Base-by-base conservation (phyloP, 2,113 vertebrate species). In the Anolis sagrei region DNA sequence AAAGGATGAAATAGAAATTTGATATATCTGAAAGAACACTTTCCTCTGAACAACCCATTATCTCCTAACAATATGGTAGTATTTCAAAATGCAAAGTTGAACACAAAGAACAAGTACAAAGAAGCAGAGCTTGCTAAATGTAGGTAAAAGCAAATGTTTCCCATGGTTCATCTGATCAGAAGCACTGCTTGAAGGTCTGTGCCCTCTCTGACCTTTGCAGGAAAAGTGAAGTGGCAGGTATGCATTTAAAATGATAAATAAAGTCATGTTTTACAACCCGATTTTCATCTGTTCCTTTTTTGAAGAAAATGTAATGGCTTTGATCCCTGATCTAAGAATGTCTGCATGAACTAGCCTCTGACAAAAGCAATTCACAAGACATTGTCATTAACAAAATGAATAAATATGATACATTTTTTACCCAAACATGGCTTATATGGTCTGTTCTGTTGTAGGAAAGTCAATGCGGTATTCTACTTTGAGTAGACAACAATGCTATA, bases 291-390 rank as follows among this genome's bases (percentile, higher is more conserved):
- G 34, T 25, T 77, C 25, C 32, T 32, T 66, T 27, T 11, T 74
- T 86, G 85, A 27, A 76, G 76, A 72, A 90, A 32, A 82, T 64
- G 49, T 44, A 7, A 58, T 85, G 16, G 32, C 2, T 80, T 54
- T 88, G 48, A 73, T 34, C 75, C 79, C 81, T 29, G 27, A 34
- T 69, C 51, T 5, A 64, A 58, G 48, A 82, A 64, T 0, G 64
- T 3, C 23, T 25, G 29, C 2, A 54, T 27, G 9, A 39, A 39
- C 58, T 16, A 34, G 11, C 14, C 13, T 76, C 13, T 76, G 44
- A 44, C 23, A 70, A 69, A 48, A 58, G 7, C 51, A 62, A 78
- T 36, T 10, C 73, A 34, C 85, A 89, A 86, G 19, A 73, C 54
- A 62, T 23, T 44, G 51, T 62, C 51, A 29, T 62, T 16, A 73